These are phyloP conservation scores for Marronus borbonicus DNA, from an alignment of 2,888 invertebrate genomes.

Conservation along the genomic window DNA sequence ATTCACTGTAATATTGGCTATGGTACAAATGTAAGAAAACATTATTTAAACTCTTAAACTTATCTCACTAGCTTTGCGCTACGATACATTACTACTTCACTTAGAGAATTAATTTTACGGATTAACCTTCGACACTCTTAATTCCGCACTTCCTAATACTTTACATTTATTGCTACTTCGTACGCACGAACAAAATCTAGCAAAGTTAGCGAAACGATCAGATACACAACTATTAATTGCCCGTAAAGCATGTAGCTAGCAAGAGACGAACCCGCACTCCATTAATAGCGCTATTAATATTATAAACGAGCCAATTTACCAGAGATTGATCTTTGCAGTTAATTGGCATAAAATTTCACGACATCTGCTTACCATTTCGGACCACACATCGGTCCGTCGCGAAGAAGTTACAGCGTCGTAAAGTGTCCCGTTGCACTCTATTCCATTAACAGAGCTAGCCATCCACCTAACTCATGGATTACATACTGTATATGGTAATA, in stretches of 20 bases:
- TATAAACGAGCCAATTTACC: slow-evolving; percentile 53
- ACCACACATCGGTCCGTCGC: slow-evolving; percentile 53
- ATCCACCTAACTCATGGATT: no score
- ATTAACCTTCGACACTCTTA: no score
- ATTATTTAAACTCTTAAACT: no score
- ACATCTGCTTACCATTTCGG: slow-evolving; percentile 63
- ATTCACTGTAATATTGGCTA: no score
- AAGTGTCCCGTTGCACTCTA: background rate
- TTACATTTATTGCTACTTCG: background rate
- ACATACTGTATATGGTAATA: background rate
- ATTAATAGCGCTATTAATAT: slow-evolving; percentile 51
- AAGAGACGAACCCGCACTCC: background rate
- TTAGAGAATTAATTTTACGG: background rate
- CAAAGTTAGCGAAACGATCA: no score
- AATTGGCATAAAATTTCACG: slow-evolving; percentile 64
- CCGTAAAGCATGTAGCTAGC: background rate
- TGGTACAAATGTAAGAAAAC: no score
- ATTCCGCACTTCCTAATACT: background rate
- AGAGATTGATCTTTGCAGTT: slow-evolving; percentile 55
- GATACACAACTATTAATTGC: no score
- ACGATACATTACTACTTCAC: no score
- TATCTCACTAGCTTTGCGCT: no score
- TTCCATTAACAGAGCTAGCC: background rate
- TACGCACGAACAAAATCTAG: background rate
- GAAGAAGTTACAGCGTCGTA: slow-evolving; percentile 18